Conservation (phyloP, 2,113 vertebrate species). For the Leucoraja erinaceus region DNA sequence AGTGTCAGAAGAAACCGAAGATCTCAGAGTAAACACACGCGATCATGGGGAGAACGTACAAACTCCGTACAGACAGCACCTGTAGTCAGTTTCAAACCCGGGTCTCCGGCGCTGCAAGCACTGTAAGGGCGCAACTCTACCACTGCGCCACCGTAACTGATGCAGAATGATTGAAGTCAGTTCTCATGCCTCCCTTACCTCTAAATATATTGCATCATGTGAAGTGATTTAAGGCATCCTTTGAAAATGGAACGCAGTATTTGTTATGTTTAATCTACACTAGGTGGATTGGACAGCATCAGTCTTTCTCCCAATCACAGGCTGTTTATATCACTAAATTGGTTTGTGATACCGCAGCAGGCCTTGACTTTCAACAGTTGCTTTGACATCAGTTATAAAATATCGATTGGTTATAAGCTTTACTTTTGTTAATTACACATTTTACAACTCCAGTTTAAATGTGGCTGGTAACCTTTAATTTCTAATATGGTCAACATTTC, state of each 20-base stretch:
- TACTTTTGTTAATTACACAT: background rate
- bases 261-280: background rate
- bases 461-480: background rate
- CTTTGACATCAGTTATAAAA: background rate
- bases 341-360: background rate
- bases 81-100: no score
- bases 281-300: background rate
- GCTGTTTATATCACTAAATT: background rate
- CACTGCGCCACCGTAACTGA: no score
- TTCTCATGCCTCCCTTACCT: background rate
- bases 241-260: background rate
- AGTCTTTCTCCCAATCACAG: background rate
- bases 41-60: no score
- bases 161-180: background rate
- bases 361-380: background rate
- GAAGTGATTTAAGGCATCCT: background rate
- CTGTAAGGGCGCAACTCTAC: no score
- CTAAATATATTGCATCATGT: background rate
- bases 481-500: background rate
- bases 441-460: background rate
- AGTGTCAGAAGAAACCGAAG: no score
- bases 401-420: background rate
- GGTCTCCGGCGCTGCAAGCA: no score
- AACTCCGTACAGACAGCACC: no score
- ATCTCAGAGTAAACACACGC: no score